These are phyloP conservation scores for Terrapene triunguis DNA, from an alignment of 2,113 vertebrate genomes.

Conservation along the genomic window DNA sequence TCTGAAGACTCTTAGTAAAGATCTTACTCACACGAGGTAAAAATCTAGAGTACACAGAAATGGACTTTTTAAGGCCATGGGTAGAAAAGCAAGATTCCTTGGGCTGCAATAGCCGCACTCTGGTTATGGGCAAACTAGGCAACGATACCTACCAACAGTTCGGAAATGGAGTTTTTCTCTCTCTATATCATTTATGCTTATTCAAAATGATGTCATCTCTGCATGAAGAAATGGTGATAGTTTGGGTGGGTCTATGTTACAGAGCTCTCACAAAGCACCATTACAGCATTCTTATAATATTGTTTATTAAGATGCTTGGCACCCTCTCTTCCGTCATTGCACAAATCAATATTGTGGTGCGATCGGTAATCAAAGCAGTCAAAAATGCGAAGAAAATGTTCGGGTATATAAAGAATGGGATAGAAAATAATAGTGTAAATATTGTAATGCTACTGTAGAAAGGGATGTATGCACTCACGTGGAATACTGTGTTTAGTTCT, in stretches of 20 bases:
- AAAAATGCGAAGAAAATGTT: background rate
- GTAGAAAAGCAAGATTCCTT: background rate
- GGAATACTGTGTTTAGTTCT: background rate
- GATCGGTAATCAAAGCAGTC: background rate
- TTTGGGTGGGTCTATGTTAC: background rate
- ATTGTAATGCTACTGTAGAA: background rate
- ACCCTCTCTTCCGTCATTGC: background rate
- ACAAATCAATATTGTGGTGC: background rate
- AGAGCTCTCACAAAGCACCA: background rate
- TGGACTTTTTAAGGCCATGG: background rate
- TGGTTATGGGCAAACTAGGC: background rate
- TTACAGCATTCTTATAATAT: background rate
- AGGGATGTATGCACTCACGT: background rate
- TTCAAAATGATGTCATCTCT: background rate
- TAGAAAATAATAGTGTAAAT: background rate
- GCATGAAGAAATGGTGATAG: background rate
- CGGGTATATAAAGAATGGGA: background rate
- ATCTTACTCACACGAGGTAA: slow-evolving; percentile 79
- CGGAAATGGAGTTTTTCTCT: background rate
- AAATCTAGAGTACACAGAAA: background rate
- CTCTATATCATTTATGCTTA: background rate
- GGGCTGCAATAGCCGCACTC: background rate
- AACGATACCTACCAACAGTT: background rate
- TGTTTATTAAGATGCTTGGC: background rate
- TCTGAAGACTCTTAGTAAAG: slow-evolving; percentile 64